These are phyloP conservation scores for Eurystomus glaucurus DNA, from an alignment of 2,797 vertebrate species.

Conservation along the genomic window DNA sequence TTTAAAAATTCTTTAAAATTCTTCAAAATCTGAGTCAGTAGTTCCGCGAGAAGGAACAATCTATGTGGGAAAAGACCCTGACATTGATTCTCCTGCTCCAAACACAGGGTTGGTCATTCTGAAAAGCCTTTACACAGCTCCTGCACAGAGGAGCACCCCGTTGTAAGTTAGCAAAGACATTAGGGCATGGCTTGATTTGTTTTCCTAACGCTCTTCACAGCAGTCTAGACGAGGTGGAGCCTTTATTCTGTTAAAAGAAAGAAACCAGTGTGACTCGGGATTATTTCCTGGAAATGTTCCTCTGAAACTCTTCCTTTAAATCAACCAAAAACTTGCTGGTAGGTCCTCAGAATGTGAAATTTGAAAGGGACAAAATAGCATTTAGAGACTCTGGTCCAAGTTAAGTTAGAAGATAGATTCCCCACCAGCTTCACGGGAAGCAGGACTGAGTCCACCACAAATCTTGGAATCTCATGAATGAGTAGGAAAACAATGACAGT, in stretches of 20 bases:
- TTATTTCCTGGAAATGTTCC: not conserved
- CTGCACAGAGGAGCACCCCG: not conserved
- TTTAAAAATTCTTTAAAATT: not conserved
- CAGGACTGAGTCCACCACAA: not conserved
- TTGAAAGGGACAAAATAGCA: not conserved
- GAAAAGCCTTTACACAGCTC: not conserved
- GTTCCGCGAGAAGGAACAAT: not conserved
- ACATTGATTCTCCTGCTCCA: not conserved
- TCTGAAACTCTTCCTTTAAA: slow-evolving; percentile 15
- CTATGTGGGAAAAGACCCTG: not conserved
- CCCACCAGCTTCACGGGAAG: not conserved
- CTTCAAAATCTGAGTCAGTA: not conserved
- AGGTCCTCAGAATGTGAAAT: not conserved
- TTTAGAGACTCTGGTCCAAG: not conserved
- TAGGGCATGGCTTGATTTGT: not conserved
- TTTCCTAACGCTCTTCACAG: not conserved
- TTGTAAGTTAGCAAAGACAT: not conserved
- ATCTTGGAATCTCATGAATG: not conserved
- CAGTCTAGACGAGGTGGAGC: not conserved
- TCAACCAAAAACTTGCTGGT: not conserved
- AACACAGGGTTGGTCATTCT: not conserved
- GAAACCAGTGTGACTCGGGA: not conserved
- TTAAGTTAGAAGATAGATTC: not conserved
- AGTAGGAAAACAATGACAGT: not conserved
- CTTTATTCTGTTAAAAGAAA: not conserved